Base-by-base conservation (phyloP, 2,113 vertebrate genomes). In the Myotis brandtii region DNA sequence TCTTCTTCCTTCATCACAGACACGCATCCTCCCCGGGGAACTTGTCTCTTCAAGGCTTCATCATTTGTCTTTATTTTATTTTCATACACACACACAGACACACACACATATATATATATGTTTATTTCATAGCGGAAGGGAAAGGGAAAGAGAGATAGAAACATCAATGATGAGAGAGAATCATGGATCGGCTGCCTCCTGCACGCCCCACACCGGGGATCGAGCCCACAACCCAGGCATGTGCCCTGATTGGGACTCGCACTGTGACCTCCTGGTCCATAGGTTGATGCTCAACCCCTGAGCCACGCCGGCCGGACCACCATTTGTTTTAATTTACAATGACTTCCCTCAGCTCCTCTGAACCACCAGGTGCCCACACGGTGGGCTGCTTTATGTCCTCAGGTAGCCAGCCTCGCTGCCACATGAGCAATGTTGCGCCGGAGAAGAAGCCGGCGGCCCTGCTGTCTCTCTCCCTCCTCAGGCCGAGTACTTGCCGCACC, bases 1-100 rank as follows among this genome's bases (percentile, higher is more conserved):
- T 94, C 94, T 97, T 97, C 96, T 97, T 95, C 92, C 97, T 96
- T 96, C 91, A 97, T 96, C 95, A 81, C 89, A 95, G 97, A 96
- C 97, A 97, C 96, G 89, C 83, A 69, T 70, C 54, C 97, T 89
- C 94, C 97, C 95, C 96, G 95, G 97, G 56, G 93, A 96, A 94
- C 96, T 88, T 20, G 3, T 73, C 48, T 50, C 93, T 91, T 97
- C 95, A 18, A 16, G 52, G 56, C 54, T 9, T 21, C 54, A 7
- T 8, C 54, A 21, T 20, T 17, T 21, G 52, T 54, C 8, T 54
- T 54, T 2, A 54, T 54, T 54, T 20, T 20, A 20, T 54, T 20
- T 54, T 54, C 40, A 40, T 40, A 40, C 5, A 8, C 43, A 43
- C 43, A 43, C 43, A 43, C 43, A 43, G 6, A 43, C 7, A 43